Evolutionary conservation across 1,140 invertebrate genomes (phyloP).

Genomic region (Latrodectus geometricus): DNA sequence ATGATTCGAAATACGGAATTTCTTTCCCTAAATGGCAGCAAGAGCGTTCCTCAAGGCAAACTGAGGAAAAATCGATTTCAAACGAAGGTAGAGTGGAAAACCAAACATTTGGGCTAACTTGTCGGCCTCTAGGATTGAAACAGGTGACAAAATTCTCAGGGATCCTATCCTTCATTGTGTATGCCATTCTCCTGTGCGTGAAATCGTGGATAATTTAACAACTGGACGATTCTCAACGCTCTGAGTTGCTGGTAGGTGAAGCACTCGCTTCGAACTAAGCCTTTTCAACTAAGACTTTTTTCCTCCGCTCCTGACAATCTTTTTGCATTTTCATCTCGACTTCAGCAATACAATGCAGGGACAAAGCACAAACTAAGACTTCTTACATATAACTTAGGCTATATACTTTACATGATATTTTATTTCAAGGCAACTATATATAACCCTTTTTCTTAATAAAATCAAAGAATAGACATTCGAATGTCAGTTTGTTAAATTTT

Average conservation of each 20-base stretch:
- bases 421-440: too few species aligned
- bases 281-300: conserved; percentile 17
- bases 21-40: neutral
- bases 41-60: conserved; percentile 1
- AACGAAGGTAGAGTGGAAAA: conserved; percentile 36
- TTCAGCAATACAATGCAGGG: neutral
- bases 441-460: too few species aligned
- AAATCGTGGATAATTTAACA: conserved; percentile 60
- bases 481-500: too few species aligned
- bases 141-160: conserved; percentile 49
- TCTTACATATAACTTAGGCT: neutral
- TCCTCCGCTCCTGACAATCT: conserved; percentile 9
- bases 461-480: too few species aligned
- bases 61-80: conserved; percentile 44
- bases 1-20: neutral
- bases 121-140: conserved; percentile 24
- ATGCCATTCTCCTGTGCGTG: conserved; percentile 53
- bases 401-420: too few species aligned
- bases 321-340: conserved; percentile 47
- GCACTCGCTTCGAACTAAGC: conserved; percentile 11
- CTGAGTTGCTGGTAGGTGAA: conserved; percentile 28
- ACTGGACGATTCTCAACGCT: conserved; percentile 59
- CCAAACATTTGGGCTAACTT: conserved; percentile 60
- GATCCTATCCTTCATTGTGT: conserved; percentile 42
- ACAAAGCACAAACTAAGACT: conserved; percentile 5